Evolutionary conservation across 2,113 vertebrate species (phyloP).

Genomic region (Coregonus clupeaformis): DNA sequence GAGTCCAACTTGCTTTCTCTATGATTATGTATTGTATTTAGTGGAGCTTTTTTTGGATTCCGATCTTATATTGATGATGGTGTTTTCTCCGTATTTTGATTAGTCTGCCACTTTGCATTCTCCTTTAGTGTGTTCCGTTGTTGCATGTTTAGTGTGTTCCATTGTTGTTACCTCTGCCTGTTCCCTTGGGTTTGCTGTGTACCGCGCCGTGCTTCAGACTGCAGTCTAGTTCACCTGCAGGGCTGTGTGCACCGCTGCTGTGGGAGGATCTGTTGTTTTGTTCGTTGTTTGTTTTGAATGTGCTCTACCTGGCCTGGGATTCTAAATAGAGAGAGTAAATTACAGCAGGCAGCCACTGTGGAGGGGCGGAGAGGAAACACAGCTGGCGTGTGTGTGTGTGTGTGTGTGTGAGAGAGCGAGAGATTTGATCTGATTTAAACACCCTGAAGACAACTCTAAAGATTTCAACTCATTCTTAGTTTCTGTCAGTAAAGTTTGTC

Average conservation of each 20-base stretch:
- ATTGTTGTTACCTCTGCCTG: not conserved
- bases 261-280: not conserved
- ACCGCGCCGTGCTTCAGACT: too few species aligned
- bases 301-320: not conserved
- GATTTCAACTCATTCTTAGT: not conserved
- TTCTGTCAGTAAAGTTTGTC: not conserved
- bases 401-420: slow-evolving; percentile 1
- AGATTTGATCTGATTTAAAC: not conserved
- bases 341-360: slow-evolving; percentile 1
- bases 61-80: not conserved
- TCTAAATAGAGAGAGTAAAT: not conserved
- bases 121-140: not conserved
- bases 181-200: not conserved
- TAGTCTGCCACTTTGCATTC: not conserved
- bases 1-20: not conserved
- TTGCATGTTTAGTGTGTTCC: not conserved
- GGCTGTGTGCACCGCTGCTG: too few species aligned
- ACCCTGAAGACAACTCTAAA: too few species aligned
- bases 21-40: not conserved
- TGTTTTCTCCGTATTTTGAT: not conserved
- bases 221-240: too few species aligned
- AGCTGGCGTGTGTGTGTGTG: not conserved
- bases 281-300: not conserved
- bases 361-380: not conserved
- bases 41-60: not conserved